Base-by-base conservation (phyloP, 2,888 invertebrate species). In the Lasioglossum calceatum region DNA sequence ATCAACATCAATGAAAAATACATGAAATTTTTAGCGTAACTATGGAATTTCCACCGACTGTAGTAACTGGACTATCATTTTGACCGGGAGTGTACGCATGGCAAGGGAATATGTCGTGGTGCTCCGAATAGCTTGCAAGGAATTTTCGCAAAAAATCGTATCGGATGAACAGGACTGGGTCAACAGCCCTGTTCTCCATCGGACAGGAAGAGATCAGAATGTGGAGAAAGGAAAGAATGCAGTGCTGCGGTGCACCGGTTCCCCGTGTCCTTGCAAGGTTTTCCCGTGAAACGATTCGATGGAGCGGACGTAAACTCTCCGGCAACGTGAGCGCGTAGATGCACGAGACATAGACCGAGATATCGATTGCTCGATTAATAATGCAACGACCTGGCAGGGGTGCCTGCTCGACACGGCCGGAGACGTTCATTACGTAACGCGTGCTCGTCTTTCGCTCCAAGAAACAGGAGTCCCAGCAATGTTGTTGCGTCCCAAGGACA, bases 281-380 rank as follows among this genome's bases (percentile, higher is more conserved):
- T 89, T 85, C 76, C 54, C 87, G 79, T 58, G 84, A 77, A 85
- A 77, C 81, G 79, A 70, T 81, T 79, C 77, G 77, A 77, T 50
- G 79, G 74, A 78, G 67, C 75, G 79, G 84, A 72, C 74, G 75
- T 71, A 71, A 67, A 73, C 81, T 73, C 76, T 47, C 78, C 32
- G 39, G 16, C 71, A n/a, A 19, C 83, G 73, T 76, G 36, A 32
- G 54, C 58, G 79, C 75, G 47, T 73, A 72, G 70, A 83, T 87
- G 82, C 84, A 82, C 83, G 77, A 82, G 75, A 88, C 91, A 91
- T 90, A 91, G 91, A 91, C 89, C 88, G 90, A 88, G 88, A 92
- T 93, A 94, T 94, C 93, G 94, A 94, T 94, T 91, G 90, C 87
- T 84, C 82, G 91, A 93, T 94, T 93, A 94, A 94, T 94, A 94